phyloP scores from a whole-genome alignment of 2,113 vertebrate genomes.

The Alosa alosa region DNA sequence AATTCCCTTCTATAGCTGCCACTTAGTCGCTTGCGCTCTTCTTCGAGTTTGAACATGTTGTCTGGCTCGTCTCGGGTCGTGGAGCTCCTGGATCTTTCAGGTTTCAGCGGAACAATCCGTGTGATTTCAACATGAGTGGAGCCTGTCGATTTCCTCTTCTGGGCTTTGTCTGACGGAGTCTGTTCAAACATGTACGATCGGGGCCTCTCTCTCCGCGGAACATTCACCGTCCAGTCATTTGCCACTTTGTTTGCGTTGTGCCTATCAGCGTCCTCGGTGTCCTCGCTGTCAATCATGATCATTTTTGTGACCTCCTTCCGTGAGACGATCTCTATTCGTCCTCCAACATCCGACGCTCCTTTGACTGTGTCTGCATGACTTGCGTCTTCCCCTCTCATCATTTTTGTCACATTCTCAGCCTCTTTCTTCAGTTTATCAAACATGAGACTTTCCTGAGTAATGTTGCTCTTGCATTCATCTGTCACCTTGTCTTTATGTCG shows the following conservation, averaged over 20 bases:
- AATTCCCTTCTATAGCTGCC: slow-evolving; percentile 61
- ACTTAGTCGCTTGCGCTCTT: slow-evolving; percentile 49
- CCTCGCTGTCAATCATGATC: slow-evolving; percentile 42
- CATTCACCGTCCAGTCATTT: not conserved
- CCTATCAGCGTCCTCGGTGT: slow-evolving; percentile 23
- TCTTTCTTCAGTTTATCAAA: slow-evolving; percentile 29
- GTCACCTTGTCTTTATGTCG: slow-evolving; percentile 42
- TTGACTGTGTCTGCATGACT: not conserved
- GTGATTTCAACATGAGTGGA: slow-evolving; percentile 68
- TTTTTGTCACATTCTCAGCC: slow-evolving; percentile 41
- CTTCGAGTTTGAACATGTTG: slow-evolving; percentile 37
- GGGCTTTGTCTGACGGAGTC: slow-evolving; percentile 55
- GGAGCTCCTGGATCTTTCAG: slow-evolving; percentile 68
- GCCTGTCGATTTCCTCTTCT: slow-evolving; percentile 62
- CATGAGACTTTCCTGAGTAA: slow-evolving; percentile 33
- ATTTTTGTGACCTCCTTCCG: slow-evolving; percentile 45
- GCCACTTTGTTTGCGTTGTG: slow-evolving; percentile 13
- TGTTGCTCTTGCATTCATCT: slow-evolving; percentile 40
- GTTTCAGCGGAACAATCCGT: slow-evolving; percentile 74
- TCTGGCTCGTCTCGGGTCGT: slow-evolving; percentile 66
- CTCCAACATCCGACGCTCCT: slow-evolving; percentile 52
- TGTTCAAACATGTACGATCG: slow-evolving; percentile 20
- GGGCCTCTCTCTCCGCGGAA: slow-evolving; percentile 4
- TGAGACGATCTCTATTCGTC: slow-evolving; percentile 38
- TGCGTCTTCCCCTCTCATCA: not conserved